These are phyloP conservation scores for Melinaea menophilus DNA, from an alignment of 2,888 invertebrate species.

Conservation along the genomic window DNA sequence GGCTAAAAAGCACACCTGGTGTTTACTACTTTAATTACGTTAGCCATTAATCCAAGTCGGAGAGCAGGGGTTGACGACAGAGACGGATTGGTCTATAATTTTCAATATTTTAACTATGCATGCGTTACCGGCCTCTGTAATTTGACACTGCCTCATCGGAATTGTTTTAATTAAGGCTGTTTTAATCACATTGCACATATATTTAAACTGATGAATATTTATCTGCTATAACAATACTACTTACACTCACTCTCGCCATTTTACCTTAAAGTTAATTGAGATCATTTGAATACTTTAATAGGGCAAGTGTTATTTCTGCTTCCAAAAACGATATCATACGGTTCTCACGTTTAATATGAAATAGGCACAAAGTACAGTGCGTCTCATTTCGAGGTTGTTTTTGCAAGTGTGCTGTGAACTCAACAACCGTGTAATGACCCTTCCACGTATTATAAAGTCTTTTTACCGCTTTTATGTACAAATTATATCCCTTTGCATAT, in stretches of 20 bases:
- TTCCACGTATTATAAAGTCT: conserved; percentile 66
- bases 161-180: background rate
- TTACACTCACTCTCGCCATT: background rate
- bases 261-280: background rate
- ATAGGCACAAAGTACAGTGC: conserved; percentile 32
- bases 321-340: conserved; percentile 20
- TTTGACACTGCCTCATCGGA: background rate
- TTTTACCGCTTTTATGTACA: conserved; percentile 59
- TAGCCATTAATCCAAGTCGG: conserved; percentile 61
- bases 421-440: conserved; percentile 68
- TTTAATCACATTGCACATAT: background rate
- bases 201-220: background rate
- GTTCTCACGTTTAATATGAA: conserved; percentile 29
- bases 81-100: conserved; percentile 57
- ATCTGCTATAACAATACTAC: background rate
- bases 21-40: conserved; percentile 69
- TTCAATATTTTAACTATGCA: conserved; percentile 35
- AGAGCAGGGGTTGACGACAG: conserved; percentile 57
- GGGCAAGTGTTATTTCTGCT: conserved; percentile 11
- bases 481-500: conserved; percentile 62
- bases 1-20: conserved; percentile 55
- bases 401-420: conserved; percentile 64
- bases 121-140: conserved; percentile 13
- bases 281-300: background rate
- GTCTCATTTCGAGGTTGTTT: conserved; percentile 53